Evolutionary conservation across 2,113 vertebrate genomes (phyloP).

Genomic region (Engystomops pustulosus): DNA sequence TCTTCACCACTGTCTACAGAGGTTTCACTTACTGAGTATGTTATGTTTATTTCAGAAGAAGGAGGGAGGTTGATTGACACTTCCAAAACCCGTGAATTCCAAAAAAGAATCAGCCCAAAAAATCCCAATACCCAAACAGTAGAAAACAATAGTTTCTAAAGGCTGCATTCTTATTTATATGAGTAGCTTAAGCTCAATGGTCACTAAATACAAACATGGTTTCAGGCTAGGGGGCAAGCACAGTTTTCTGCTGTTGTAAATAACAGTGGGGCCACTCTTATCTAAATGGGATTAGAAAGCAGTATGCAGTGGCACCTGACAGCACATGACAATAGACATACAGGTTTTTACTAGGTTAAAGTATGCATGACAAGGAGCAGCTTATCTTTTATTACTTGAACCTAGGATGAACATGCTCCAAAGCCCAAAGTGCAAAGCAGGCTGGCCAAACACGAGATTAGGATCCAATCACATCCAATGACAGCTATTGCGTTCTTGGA

Average conservation of each 20-base stretch:
- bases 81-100: not conserved
- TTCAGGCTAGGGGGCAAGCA: not conserved
- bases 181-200: not conserved
- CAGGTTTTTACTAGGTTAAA: not conserved
- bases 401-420: not conserved
- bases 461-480: no score
- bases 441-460: no score
- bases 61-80: not conserved
- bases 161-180: not conserved
- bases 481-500: no score
- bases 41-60: not conserved
- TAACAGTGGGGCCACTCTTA: not conserved
- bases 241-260: not conserved
- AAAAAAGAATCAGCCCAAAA: not conserved
- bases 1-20: not conserved
- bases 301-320: not conserved
- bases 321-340: not conserved
- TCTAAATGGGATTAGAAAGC: not conserved
- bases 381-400: not conserved
- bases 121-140: not conserved
- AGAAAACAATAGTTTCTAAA: not conserved
- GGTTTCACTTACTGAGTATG: no score
- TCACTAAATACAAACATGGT: not conserved
- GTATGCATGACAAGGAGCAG: not conserved
- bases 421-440: not conserved